These are phyloP conservation scores for Corythoichthys intestinalis DNA, from an alignment of 2,113 vertebrate species.

Conservation along the genomic window DNA sequence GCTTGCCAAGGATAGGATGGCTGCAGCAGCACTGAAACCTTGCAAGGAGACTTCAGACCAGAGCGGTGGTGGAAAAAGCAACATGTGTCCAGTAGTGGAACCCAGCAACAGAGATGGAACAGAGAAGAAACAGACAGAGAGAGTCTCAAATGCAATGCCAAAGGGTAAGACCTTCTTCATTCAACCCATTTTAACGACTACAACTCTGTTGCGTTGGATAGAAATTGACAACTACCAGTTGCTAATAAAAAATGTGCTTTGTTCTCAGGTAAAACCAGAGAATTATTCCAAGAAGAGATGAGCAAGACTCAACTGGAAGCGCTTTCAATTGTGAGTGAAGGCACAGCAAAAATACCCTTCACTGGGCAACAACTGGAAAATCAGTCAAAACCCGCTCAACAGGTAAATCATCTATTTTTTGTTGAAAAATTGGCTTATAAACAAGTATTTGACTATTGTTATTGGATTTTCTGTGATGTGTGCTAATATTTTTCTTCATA, in stretches of 20 bases:
- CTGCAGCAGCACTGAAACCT: constrained; percentile 61
- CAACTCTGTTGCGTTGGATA: neutral
- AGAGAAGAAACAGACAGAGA: constrained; percentile 44
- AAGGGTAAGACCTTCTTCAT: constrained; percentile 49
- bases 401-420: constrained; percentile 45
- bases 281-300: constrained; percentile 22
- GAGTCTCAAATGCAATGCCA: constrained; percentile 22
- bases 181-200: neutral
- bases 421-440: neutral
- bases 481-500: constrained; percentile 3
- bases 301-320: constrained; percentile 45
- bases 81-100: constrained; percentile 57
- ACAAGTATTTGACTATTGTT: neutral
- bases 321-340: constrained; percentile 30
- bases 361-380: constrained; percentile 49
- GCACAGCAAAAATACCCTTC: constrained; percentile 38
- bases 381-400: constrained; percentile 31
- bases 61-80: constrained; percentile 46
- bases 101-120: constrained; percentile 51
- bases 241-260: neutral
- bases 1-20: constrained; percentile 77
- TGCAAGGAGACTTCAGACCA: constrained; percentile 53
- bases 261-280: constrained; percentile 41
- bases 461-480: neutral
- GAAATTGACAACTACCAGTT: too few species aligned